Evolutionary conservation across 2,113 vertebrate genomes (phyloP).

Genomic region (Pelodiscus sinensis): DNA sequence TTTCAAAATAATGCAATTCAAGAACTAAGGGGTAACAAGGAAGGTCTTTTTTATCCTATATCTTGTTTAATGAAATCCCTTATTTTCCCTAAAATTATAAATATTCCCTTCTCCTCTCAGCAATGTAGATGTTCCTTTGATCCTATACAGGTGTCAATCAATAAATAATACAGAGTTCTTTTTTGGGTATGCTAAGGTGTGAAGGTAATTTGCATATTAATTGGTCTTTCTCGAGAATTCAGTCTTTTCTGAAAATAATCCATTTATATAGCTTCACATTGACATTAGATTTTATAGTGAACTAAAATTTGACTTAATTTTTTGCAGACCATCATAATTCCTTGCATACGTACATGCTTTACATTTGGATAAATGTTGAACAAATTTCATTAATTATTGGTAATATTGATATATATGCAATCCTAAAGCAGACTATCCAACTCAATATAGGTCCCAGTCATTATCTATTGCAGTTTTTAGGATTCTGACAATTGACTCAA

Average conservation of each 20-base stretch:
- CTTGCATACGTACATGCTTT: not conserved
- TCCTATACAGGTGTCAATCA: not conserved
- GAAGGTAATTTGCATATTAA: slow-evolving; percentile 65
- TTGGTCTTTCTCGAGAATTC: slow-evolving; percentile 28
- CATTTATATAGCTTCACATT: not conserved
- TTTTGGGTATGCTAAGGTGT: slow-evolving; percentile 49
- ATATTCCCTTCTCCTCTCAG: not conserved
- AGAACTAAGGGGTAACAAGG: rapidly evolving
- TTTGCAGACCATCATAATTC: not conserved
- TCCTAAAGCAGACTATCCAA: slow-evolving; percentile 29
- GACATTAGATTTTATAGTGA: not conserved
- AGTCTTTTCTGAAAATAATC: slow-evolving; percentile 19
- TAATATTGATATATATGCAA: slow-evolving; percentile 5
- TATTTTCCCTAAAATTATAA: not conserved
- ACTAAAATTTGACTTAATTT: not conserved
- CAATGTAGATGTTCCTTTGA: not conserved
- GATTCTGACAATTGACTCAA: slow-evolving; percentile 38
- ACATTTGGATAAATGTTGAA: not conserved
- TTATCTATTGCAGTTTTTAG: slow-evolving; percentile 19
- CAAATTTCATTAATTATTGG: not conserved
- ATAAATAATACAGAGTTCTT: not conserved
- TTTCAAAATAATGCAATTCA: not conserved
- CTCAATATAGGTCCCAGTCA: slow-evolving; percentile 11
- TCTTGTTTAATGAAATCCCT: not conserved
- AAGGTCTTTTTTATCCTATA: rapidly evolving